phyloP scores from a whole-genome alignment of 37 sponge, comb jelly and placozoan species.

The Aplysina aerophoba region DNA sequence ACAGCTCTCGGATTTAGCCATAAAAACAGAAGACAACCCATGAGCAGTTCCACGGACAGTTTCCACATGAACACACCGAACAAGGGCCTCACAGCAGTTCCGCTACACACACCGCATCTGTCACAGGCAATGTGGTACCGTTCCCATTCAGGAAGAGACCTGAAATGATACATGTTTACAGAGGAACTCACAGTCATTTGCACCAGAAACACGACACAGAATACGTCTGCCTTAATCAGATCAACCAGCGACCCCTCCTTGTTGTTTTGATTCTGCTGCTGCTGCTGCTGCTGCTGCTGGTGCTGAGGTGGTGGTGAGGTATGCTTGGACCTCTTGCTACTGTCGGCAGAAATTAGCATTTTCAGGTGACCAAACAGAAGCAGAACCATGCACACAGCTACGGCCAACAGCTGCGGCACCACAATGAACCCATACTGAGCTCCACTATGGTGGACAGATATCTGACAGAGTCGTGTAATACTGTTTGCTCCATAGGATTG shows the following conservation, averaged over 20 bases:
- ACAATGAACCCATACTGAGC: slow-evolving; percentile 46
- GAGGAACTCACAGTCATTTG: not conserved
- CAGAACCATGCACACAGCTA: slow-evolving; percentile 44
- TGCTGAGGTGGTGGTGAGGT: not conserved
- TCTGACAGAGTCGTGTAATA: slow-evolving; percentile 45
- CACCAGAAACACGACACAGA: slow-evolving; percentile 6
- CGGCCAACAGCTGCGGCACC: slow-evolving; percentile 29
- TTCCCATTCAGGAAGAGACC: not conserved
- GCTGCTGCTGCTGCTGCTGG: too few species aligned
- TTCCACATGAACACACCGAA: not conserved
- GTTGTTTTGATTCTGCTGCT: not conserved
- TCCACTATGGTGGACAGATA: slow-evolving; percentile 30
- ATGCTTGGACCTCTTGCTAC: not conserved
- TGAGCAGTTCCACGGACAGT: not conserved
- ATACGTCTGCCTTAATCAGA: slow-evolving; percentile 2
- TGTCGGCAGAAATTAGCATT: not conserved
- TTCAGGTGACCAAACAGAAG: slow-evolving; percentile 40
- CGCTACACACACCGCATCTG: not conserved
- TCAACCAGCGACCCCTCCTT: slow-evolving; percentile 1
- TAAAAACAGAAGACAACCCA: not conserved
- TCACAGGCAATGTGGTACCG: not conserved
- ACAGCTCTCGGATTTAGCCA: slow-evolving; percentile 8
- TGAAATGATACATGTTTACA: slow-evolving; percentile 20
- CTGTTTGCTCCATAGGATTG: slow-evolving; percentile 35
- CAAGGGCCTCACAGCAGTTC: not conserved